phyloP scores from a whole-genome alignment of 1,140 invertebrate genomes.

The Chironomus tepperi region DNA sequence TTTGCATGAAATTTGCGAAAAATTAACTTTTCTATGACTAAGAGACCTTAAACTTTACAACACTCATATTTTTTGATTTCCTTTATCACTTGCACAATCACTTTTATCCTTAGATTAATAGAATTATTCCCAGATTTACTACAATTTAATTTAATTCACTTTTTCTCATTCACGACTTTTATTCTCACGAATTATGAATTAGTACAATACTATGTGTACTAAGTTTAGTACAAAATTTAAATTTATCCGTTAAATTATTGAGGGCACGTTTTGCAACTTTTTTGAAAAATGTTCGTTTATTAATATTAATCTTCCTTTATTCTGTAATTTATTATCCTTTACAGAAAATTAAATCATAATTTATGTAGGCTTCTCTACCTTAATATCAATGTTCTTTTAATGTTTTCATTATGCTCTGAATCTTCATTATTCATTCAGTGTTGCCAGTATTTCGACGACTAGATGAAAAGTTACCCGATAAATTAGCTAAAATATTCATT shows the following conservation, averaged over 20 bases:
- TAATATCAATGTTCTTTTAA: no score
- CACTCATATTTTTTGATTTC: neutral
- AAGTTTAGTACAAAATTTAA: neutral
- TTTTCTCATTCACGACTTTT: neutral
- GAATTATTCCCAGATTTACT: neutral
- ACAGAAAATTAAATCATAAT: no score
- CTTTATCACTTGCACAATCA: neutral
- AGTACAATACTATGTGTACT: neutral
- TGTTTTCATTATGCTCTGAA: no score
- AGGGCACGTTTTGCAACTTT: no score
- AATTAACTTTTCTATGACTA: neutral
- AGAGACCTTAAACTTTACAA: neutral
- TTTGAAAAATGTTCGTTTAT: no score
- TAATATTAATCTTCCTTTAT: no score
- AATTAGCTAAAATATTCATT: no score
- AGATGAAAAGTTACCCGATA: no score
- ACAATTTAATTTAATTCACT: neutral
- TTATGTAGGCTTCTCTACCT: no score
- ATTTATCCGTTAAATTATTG: neutral
- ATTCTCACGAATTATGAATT: constrained; percentile 7
- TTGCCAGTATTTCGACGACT: no score
- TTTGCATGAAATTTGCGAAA: neutral
- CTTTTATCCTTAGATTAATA: neutral
- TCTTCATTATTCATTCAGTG: no score
- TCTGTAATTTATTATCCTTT: no score